Evolutionary conservation across 2,888 invertebrate genomes (phyloP).

Genomic region (Sesia bembeciformis): DNA sequence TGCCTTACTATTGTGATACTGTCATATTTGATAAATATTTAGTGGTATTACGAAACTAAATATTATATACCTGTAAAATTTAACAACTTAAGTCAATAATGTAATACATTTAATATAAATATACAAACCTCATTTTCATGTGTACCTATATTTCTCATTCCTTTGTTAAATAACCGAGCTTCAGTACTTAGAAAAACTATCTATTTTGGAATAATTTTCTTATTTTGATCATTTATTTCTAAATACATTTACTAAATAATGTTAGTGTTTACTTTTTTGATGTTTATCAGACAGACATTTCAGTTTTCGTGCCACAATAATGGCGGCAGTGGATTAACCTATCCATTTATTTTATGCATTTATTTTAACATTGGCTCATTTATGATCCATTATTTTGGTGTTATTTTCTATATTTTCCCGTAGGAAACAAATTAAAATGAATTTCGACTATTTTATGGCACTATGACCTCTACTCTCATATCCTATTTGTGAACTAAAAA

Average conservation of each 20-base stretch:
- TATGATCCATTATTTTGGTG: conserved; percentile 30
- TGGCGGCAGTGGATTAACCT: conserved; percentile 74
- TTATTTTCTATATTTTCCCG: conserved; percentile 48
- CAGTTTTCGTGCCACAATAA: conserved; percentile 70
- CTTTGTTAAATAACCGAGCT: conserved; percentile 58
- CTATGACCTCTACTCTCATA: conserved; percentile 66
- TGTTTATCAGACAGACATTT: conserved; percentile 65
- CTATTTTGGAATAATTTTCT: conserved; percentile 12
- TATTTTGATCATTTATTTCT: conserved; percentile 13
- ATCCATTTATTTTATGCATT: conserved; percentile 49
- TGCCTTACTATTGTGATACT: conserved; percentile 75
- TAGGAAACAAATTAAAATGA: conserved; percentile 49
- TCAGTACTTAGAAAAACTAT: conserved; percentile 7
- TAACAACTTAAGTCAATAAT: conserved; percentile 21
- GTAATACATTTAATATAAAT: conserved; percentile 31
- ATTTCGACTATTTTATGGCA: conserved; percentile 54
- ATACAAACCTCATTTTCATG: conserved; percentile 62
- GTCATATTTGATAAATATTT: conserved; percentile 52
- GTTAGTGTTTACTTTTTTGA: conserved; percentile 70
- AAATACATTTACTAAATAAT: conserved; percentile 23
- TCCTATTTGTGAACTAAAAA: conserved; percentile 64
- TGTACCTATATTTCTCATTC: conserved; percentile 46
- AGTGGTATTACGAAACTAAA: conserved; percentile 19
- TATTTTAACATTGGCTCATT: conserved; percentile 21
- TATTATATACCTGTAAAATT: conserved; percentile 11